Evolutionary conservation across 2,797 vertebrate genomes (phyloP), one percentile per base, ranked within the genome.

Genomic region (Sebastes kiyomatsui): DNA sequence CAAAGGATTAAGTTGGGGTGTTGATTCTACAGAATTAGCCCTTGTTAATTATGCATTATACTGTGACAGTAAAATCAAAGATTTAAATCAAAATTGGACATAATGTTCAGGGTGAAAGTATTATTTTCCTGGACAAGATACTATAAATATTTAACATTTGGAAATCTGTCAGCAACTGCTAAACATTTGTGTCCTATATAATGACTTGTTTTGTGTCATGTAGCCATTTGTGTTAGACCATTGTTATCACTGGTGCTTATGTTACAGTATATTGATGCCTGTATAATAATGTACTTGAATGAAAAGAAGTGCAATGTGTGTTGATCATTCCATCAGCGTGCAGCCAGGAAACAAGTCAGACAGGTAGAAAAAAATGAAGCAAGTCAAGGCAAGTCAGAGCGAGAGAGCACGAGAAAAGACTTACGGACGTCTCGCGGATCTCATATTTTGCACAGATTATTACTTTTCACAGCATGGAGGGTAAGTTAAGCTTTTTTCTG

Each of bases 261-360:
- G 38, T 4, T 28, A 16, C 38, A 5, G 18, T n/a, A n/a, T 20
- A 28, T 25, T 27, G 23, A 28, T 67, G 64, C 38, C 64, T 20
- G 0, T 20, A 32, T 61, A n/a, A 33, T 20, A 20, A n/a, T 46
- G 42, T 46, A 46, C 23, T 23, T 67, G 6, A 49, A 46, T 60
- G 12, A 18, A 35, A 49, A 68, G 2, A 61, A 46, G 52, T 23
- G 5, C 8, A 18, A 30, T 46, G 56, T 72, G 27, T 46, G 14
- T 35, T 25, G 28, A 73, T 73, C 27, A 62, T 52, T 52, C 59
- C 11, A 74, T 23, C 27, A 13, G 3, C 33, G 0, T 7, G 16
- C n/a, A 52, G n/a, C 42, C 27, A 30, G 6, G 16, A 54, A 74
- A 74, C 72, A 74, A 65, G 72, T 74, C 72, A 35, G 60, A 65